Evolutionary conservation across 2,113 vertebrate species (phyloP).

Genomic region (Crotophaga sulcirostris): DNA sequence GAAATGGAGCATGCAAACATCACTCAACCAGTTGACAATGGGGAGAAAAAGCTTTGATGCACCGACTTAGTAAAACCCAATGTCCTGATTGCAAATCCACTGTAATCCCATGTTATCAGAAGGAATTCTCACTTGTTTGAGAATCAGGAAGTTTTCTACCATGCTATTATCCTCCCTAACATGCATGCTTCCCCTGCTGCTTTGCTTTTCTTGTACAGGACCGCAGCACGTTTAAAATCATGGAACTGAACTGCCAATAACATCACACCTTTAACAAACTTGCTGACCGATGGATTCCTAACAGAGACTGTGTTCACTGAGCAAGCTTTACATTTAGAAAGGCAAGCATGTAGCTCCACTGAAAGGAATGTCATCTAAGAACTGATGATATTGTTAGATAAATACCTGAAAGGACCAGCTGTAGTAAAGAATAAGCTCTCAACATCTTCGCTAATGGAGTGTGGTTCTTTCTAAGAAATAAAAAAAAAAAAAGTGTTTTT

Average conservation of each 20-base stretch:
- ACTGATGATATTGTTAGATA: conserved; percentile 4
- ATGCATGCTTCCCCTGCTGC: background rate
- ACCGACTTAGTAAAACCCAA: background rate
- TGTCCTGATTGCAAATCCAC: conserved; percentile 15
- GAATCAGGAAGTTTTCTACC: background rate
- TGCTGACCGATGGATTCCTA: background rate
- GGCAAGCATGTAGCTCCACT: background rate
- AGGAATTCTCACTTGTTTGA: conserved; percentile 5
- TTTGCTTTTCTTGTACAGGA: background rate
- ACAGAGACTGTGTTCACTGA: background rate
- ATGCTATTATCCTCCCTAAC: background rate
- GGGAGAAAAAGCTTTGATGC: conserved; percentile 7
- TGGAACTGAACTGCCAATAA: background rate
- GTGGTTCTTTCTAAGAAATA: background rate
- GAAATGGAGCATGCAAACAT: background rate
- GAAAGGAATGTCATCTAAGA: conserved; percentile 32
- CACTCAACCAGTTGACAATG: background rate
- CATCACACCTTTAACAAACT: conserved; percentile 10
- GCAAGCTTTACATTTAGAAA: conserved; percentile 16
- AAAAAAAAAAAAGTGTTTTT: background rate
- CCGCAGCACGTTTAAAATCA: background rate
- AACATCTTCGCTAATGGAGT: background rate
- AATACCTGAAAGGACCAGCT: background rate
- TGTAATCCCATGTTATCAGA: conserved; percentile 8
- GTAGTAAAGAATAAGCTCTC: conserved; percentile 1